A percentile compares a stretch with the other conserved stretches of the same genome.
Conservation (phyloP, 2,113 vertebrate species). For the Labeo catla region DNA sequence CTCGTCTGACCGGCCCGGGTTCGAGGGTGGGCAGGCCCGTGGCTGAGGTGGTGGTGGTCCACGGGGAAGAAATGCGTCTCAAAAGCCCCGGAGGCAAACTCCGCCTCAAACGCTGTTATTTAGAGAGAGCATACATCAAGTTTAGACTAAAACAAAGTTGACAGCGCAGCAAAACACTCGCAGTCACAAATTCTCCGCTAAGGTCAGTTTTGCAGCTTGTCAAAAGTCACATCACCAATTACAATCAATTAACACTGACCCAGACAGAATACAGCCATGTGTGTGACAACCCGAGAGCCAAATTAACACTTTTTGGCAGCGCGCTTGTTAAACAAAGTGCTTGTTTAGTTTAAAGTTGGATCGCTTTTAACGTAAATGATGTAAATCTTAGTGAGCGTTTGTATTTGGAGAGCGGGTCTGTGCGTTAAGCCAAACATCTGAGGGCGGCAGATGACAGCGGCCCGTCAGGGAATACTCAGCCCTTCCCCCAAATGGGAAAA, state of each 20-base stretch:
- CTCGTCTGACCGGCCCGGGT: constrained; percentile 89
- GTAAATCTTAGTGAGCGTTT: background rate
- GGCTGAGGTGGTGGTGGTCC: constrained; percentile 98
- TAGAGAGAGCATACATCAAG: constrained; percentile 17
- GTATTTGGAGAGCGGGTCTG: background rate
- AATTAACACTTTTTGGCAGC: background rate
- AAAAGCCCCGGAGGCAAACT: constrained; percentile 89
- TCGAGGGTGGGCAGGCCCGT: constrained; percentile 95
- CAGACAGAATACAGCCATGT: constrained; percentile 12
- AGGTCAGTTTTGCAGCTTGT: constrained; percentile 18
- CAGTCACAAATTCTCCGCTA: background rate
- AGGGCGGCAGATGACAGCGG: constrained; percentile 19
- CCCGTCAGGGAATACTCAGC: constrained; percentile 14
- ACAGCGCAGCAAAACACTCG: background rate
- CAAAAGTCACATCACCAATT: constrained; percentile 10
- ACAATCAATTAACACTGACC: constrained; percentile 28
- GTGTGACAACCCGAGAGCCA: background rate
- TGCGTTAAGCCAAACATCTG: constrained; percentile 29
- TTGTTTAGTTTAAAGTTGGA: background rate
- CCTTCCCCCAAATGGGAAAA: background rate
- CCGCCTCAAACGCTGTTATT: constrained; percentile 85
- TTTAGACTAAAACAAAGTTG: background rate
- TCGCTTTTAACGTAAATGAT: constrained; percentile 8
- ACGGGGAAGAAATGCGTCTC: constrained; percentile 92
- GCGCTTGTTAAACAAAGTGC: background rate